A percentile compares a stretch with the other conserved stretches of the same genome.
phyloP scores from a whole-genome alignment of 2,888 invertebrate genomes.

The Xanthorhoe designata region DNA sequence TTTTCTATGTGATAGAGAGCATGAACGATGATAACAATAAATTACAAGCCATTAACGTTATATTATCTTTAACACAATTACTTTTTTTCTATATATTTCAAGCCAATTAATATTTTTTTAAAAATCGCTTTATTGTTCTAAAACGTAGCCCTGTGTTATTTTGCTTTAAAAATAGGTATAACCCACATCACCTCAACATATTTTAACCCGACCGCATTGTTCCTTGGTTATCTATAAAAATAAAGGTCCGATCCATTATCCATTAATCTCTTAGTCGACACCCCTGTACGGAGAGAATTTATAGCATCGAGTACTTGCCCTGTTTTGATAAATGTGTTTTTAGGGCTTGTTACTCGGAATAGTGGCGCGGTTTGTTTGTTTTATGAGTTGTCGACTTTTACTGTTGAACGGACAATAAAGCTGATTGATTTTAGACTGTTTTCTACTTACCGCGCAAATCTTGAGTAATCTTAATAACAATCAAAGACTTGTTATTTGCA shows the following conservation, averaged over 20 bases:
- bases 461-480: too few species aligned
- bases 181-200: slow-evolving; percentile 27
- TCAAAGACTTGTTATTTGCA: too few species aligned
- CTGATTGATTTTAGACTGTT: slow-evolving; percentile 28
- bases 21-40: too few species aligned
- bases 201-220: slow-evolving; percentile 38
- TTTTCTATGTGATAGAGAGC: too few species aligned
- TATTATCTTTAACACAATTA: too few species aligned
- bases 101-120: background rate
- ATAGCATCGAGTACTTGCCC: slow-evolving; percentile 59
- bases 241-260: slow-evolving; percentile 49
- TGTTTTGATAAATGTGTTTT: slow-evolving; percentile 67
- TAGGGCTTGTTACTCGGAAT: slow-evolving; percentile 62
- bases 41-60: too few species aligned
- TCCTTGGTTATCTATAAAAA: slow-evolving; percentile 51
- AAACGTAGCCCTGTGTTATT: slow-evolving; percentile 12
- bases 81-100: too few species aligned
- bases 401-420: slow-evolving; percentile 41
- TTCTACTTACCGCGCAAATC: background rate
- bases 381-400: slow-evolving; percentile 51
- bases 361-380: slow-evolving; percentile 62
- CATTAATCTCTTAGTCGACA: slow-evolving; percentile 58
- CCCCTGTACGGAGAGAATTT: slow-evolving; percentile 57
- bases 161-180: slow-evolving; percentile 12
- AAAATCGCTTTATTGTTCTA: background rate